phyloP scores from a whole-genome alignment of 2,113 vertebrate genomes.

The Picathartes gymnocephalus region DNA sequence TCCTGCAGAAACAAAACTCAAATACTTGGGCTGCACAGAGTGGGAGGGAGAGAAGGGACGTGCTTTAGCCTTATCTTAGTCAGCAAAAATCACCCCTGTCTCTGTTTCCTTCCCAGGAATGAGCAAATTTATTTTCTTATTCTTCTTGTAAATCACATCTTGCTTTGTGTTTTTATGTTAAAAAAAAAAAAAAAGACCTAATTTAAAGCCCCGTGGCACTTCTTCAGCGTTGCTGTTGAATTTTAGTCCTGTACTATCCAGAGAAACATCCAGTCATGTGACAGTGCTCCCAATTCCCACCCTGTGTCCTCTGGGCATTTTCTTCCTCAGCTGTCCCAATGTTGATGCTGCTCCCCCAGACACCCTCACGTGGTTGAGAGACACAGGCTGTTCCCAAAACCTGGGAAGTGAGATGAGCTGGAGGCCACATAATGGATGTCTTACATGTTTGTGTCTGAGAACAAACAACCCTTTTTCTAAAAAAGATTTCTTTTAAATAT shows the following conservation, averaged over 20 bases:
- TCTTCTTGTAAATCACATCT: not conserved
- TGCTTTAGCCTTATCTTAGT: not conserved
- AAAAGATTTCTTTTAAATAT: not conserved
- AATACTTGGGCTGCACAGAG: not conserved
- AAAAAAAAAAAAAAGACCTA: not conserved
- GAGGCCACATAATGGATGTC: not conserved
- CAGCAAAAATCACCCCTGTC: not conserved
- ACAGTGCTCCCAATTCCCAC: not conserved
- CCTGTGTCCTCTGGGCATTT: not conserved
- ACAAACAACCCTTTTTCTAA: not conserved
- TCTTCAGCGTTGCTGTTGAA: not conserved
- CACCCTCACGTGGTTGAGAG: not conserved
- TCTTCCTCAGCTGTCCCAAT: not conserved
- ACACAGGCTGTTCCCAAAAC: not conserved
- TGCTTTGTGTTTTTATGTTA: not conserved
- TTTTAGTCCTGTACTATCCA: not conserved
- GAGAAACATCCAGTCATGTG: not conserved
- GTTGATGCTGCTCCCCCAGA: not conserved
- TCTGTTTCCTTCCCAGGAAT: not conserved
- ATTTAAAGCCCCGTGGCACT: not conserved
- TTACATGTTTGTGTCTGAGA: not conserved
- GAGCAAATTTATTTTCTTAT: not conserved
- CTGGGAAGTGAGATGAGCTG: not conserved
- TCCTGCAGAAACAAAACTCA: not conserved
- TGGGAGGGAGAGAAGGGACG: conserved; percentile 4